Base-by-base conservation (phyloP, 2,113 vertebrate species). In the Cyanistes caeruleus region DNA sequence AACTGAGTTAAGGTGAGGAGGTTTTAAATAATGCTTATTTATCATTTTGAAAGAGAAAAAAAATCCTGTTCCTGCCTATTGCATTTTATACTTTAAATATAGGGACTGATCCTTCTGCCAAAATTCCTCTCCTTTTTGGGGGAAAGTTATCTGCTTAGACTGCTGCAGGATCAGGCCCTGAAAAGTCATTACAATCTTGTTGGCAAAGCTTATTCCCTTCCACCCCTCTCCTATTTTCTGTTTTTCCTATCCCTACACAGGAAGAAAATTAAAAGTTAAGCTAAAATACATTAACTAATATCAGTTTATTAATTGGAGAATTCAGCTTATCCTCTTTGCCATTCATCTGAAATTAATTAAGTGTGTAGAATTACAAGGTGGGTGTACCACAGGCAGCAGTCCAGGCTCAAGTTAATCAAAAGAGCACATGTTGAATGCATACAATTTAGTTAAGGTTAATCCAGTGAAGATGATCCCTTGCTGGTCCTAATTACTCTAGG, bases 291-390 rank as follows among this genome's bases (percentile, higher is more conserved):
- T 86, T 89, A 97, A 93, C 96, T 95, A 95, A 91, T 97, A 96
- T 65, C 84, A 18, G 87, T 91, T 97, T 97, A 98, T 98, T 98
- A 98, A 98, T 98, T 95, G 90, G 92, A 97, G 97, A 97, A 97
- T 97, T 98, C 96, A 94, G 93, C 89, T 96, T 98, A 97, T 86
- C 97, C 96, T 74, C 92, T 91, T 96, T 79, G 55, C 93, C 17
- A 18, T 98, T 99, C 98, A 99, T 99, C 98, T 99, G 98, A 98
- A 98, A 97, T 97, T 98, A 99, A 99, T 99, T 98, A 99, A 98
- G 95, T 97, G 97, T 98, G 95, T 98, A 98, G 95, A 97, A 98
- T 98, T 98, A 98, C 98, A 98, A 98, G 98, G 97, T 98, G 97
- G 98, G 98, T 98, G 97, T 97, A 98, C 93, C 96, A 83, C 75